phyloP scores from a whole-genome alignment of 2,888 invertebrate genomes.

The Lasioglossum marginatum region DNA sequence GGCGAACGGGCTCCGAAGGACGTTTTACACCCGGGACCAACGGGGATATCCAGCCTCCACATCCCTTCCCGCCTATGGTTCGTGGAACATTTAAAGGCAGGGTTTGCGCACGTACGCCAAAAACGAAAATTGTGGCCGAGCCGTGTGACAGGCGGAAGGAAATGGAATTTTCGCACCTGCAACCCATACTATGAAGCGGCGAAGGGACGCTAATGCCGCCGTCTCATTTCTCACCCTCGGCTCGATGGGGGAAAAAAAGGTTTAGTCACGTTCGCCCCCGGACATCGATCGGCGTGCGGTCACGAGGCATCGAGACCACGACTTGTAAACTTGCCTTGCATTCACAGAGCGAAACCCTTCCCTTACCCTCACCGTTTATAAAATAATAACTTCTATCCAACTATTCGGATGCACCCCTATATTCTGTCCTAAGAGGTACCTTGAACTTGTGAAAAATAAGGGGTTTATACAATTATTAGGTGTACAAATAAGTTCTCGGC shows the following conservation, averaged over 20 bases:
- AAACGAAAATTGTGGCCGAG: conserved; percentile 72
- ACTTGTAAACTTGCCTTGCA: conserved; percentile 32
- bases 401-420: not conserved
- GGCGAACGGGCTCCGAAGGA: conserved; percentile 26
- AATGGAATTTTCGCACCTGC: conserved; percentile 81
- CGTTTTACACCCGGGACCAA: conserved; percentile 50
- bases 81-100: conserved; percentile 66
- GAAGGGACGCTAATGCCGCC: conserved; percentile 65
- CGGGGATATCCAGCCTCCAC: conserved; percentile 15
- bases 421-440: not conserved
- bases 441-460: too few relatives aligned
- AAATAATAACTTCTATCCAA: not conserved
- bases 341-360: not conserved
- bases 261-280: conserved; percentile 79
- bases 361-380: not conserved
- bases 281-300: conserved; percentile 77
- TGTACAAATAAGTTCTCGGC: too few relatives aligned
- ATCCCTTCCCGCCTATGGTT: not conserved
- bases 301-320: conserved; percentile 57
- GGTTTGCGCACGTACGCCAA: conserved; percentile 65
- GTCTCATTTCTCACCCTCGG: conserved; percentile 68
- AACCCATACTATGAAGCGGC: conserved; percentile 56
- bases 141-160: conserved; percentile 73
- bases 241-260: conserved; percentile 62
- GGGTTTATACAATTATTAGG: not conserved